Evolutionary conservation across 1,140 invertebrate species (phyloP), one percentile per base, ranked within the genome.

Genomic region (Eurosta solidaginis): DNA sequence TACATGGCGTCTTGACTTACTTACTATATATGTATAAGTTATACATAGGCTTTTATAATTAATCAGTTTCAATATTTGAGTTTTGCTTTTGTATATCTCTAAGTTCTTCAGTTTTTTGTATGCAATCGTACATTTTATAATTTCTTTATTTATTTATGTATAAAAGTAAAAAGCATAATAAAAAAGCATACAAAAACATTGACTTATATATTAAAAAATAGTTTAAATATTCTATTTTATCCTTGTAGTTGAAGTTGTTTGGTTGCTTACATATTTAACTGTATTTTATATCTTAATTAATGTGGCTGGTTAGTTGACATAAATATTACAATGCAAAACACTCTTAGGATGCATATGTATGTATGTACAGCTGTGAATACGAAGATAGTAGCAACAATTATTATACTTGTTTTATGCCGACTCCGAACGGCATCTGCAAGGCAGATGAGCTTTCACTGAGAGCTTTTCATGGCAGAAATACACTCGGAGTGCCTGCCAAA

Each of bases 161-260:
- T 68, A 68, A 68, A 68, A 68, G 59, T 68, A 68, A 68, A 68
- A 68, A 68, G 59, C 59, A 68, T 33, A 68, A 68, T 68, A 68
- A 68, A 68, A 63, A 68, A 68, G 59, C 59, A 68, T 68, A 68
- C 59, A 33, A 68, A n/a, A 68, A 36, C 59, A 14, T 68, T 68
- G 40, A n/a, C n/a, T 40, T 36, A 40, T 33, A 40, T 68, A 68
- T 27, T 68, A 68, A 68, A 68, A 47, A 40, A 68, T 68, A 68
- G 59, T 40, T 68, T n/a, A 68, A 36, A 68, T 40, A 40, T 33
- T 68, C 33, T 29, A n/a, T n/a, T n/a, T n/a, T n/a, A n/a, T n/a
- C n/a, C n/a, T n/a, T n/a, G n/a, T n/a, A n/a, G n/a, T n/a, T n/a
- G n/a, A n/a, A n/a, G n/a, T n/a, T n/a, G n/a, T n/a, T n/a, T n/a